phyloP scores from a whole-genome alignment of 2,113 vertebrate genomes.

The Vanacampus margaritifer region DNA sequence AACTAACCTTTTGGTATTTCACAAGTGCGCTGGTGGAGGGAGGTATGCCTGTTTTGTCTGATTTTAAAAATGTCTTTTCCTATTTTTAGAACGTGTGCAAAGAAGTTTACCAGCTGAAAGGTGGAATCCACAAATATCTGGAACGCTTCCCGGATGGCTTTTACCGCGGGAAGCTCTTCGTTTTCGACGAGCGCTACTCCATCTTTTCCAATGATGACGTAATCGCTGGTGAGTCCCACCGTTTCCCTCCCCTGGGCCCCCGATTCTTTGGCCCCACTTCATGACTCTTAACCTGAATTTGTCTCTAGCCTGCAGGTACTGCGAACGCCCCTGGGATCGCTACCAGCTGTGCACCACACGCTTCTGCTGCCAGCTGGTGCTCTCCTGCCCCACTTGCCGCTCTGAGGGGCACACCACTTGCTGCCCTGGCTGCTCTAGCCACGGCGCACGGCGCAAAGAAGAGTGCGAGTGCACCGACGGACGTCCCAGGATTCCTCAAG shows the following conservation, averaged over 20 bases:
- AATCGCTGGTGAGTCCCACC: slow-evolving; percentile 78
- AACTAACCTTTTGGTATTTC: background rate
- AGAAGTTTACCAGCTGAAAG: slow-evolving; percentile 93
- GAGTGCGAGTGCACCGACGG: slow-evolving; percentile 87
- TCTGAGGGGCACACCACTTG: slow-evolving; percentile 81
- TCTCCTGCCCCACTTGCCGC: slow-evolving; percentile 81
- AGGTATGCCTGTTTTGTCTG: background rate
- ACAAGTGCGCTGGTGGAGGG: background rate
- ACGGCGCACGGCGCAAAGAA: slow-evolving; percentile 72
- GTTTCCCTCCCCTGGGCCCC: no score
- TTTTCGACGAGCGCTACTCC: slow-evolving; percentile 93
- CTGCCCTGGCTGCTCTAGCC: slow-evolving; percentile 81
- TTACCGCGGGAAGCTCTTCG: slow-evolving; percentile 94
- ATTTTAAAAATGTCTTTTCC: no score
- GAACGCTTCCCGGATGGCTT: slow-evolving; percentile 92
- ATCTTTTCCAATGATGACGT: slow-evolving; percentile 84
- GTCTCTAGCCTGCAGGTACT: slow-evolving; percentile 86
- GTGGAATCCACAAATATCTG: slow-evolving; percentile 95
- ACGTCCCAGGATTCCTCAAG: slow-evolving; percentile 79
- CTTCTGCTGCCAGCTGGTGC: slow-evolving; percentile 87
- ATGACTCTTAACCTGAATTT: background rate
- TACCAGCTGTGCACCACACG: slow-evolving; percentile 86
- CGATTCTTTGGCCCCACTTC: background rate
- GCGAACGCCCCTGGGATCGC: slow-evolving; percentile 83
- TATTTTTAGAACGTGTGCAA: slow-evolving; percentile 83